Evolutionary conservation across 1,140 invertebrate species (phyloP).

Genomic region (Sitophilus oryzae): DNA sequence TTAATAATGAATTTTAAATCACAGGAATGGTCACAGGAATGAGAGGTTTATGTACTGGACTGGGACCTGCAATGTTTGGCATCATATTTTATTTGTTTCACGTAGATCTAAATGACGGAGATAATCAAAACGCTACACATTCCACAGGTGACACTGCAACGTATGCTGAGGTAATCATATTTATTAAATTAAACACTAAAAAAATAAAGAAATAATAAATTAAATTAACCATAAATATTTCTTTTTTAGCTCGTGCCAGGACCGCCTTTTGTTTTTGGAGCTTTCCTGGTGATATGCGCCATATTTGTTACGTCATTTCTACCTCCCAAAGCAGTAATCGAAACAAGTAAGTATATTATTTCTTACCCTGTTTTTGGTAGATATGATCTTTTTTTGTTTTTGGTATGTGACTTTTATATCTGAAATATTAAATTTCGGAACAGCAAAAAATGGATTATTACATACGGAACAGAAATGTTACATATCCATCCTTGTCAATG

Average conservation of each 20-base stretch:
- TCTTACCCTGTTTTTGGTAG: slow-evolving; percentile 7
- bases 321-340: slow-evolving; percentile 36
- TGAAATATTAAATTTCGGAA: no score
- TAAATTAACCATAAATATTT: slow-evolving; percentile 18
- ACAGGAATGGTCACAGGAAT: slow-evolving; percentile 90
- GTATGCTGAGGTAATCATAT: slow-evolving; percentile 48
- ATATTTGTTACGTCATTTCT: slow-evolving; percentile 42
- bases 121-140: slow-evolving; percentile 47
- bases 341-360: slow-evolving; percentile 32
- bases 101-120: slow-evolving; percentile 85
- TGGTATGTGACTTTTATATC: no score
- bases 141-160: slow-evolving; percentile 54
- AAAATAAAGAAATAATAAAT: no score
- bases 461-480: no score
- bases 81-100: slow-evolving; percentile 98
- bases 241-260: slow-evolving; percentile 73
- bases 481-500: no score
- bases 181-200: not conserved
- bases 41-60: slow-evolving; percentile 85
- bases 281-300: slow-evolving; percentile 92
- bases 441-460: no score
- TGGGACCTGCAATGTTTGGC: slow-evolving; percentile 94
- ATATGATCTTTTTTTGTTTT: not conserved
- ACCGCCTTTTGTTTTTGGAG: slow-evolving; percentile 99
- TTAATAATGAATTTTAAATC: no score